Evolutionary conservation across 2,113 vertebrate species (phyloP), one percentile per base, ranked within the genome.

Genomic region (Rhinolophus ferrumequinum): DNA sequence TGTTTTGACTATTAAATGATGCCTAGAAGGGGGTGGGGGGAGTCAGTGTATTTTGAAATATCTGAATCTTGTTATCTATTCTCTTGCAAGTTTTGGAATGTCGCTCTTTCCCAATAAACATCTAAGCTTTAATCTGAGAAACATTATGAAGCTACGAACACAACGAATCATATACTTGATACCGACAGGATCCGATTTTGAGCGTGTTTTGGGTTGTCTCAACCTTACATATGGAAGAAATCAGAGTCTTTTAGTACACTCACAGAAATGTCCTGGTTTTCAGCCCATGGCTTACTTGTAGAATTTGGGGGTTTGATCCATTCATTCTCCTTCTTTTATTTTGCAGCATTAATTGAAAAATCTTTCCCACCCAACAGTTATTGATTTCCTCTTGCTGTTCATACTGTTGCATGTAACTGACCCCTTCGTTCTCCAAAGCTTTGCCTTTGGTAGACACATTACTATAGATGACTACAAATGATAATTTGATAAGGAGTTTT

Each of bases 51-150:
- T 26, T 72, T 77, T 56, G 4, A 66, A 44, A 81, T 84, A 70
- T 30, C n/a, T 86, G 33, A 88, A 72, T 21, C 22, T 41, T 76
- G 67, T 52, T 38, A 58, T 52, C 41, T 38, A 76, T n/a, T 5
- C 22, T 13, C 28, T 38, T 86, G 26, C 13, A 28, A 85, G 6
- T 66, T 91, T 70, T 60, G 3, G 21, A 66, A 41, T 73, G 9
- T 4, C 19, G 28, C 7, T 52, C 50, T 91, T 93, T 38, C 38
- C 16, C 14, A 60, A 50, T 60, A 70, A 82, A 47, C 52, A 5
- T 33, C 33, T 87, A 69, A 84, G 18, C 12, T 82, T 97, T 86
- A 33, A 86, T 76, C 35, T 89, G 60, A 92, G 60, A 93, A 64
- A 56, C 14, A 33, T 26, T 88, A 66, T 73, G 30, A 77, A 92